Evolutionary conservation across 2,888 invertebrate species (phyloP), one percentile per base, ranked within the genome.

Genomic region (Empis livida): DNA sequence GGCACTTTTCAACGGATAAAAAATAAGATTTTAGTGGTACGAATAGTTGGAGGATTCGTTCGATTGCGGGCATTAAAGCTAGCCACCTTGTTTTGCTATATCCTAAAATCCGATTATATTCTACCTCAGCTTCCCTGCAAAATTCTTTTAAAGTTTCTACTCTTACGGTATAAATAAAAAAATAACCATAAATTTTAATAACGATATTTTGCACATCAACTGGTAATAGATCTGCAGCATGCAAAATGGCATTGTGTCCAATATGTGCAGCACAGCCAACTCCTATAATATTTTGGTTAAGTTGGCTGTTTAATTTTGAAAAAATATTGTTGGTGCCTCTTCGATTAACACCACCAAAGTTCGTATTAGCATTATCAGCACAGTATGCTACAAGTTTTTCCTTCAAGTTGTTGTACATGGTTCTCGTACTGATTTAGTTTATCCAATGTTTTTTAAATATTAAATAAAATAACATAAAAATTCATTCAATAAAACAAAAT

Each of bases 141-240:
- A 48, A 48, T n/a, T 40, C 43, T 37, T 49, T 49, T 27, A 45
- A 38, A 37, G n/a, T 37, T 37, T 41, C 54, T 45, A 59, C 55
- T 35, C 54, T 48, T 42, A 56, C 55, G 23, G 54, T 56, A 50
- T 53, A 57, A 23, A 54, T 51, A 55, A 47, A 52, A 42, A 56
- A 57, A 54, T 55, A 55, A 47, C 53, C 53, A 54, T 56, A 55
- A 32, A 31, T 32, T 17, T 42, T 47, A 9, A 41, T 20, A 37
- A 39, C n/a, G 5, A 49, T 45, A 5, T 23, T 31, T 47, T 49
- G 47, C 2, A 42, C 32, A 40, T 59, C 56, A 46, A 56, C 47
- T 46, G 56, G 47, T 47, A 57, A 51, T 38, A 47, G 46, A 54
- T 51, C 43, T 39, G 48, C 52, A 49, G 49, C 56, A 16, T 23